Base-by-base conservation (phyloP, 2,113 vertebrate genomes). In the Tyto alba region DNA sequence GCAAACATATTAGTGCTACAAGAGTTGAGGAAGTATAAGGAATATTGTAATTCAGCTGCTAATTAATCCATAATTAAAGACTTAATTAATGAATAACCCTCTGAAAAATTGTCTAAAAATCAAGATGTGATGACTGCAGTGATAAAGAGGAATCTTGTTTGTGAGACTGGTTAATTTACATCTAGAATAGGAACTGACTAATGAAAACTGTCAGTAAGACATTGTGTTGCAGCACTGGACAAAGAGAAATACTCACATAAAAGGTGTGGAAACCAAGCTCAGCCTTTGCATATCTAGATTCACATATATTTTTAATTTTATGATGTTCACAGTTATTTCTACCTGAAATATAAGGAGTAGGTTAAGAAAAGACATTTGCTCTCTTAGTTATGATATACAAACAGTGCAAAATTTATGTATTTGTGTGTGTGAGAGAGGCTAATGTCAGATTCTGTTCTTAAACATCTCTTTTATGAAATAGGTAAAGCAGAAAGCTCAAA, bases 51-150 rank as follows among this genome's bases (percentile, higher is more conserved):
- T 94, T 95, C 85, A 87, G 34, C 32, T 91, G 68, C 59, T 95
- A 96, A 96, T 97, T 97, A 96, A 95, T 96, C 87, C 52, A 95
- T 94, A 95, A 93, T 96, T 97, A 96, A 96, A 95, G 57, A 94
- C 23, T 75, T 95, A 95, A 96, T 97, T 96, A 97, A 96, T 96
- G 79, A 96, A 94, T 96, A 96, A 91, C 57, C 81, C 41, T 32
- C 30, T 89, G 76, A 96, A 95, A 96, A 96, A 83, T 45, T 89
- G 76, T 87, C 76, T 94, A 85, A 95, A 93, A 96, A 90, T 94
- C 90, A 82, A 80, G 72, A 94, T 57, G 74, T 41, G 59, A 95
- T 92, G 74, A 90, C 30, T 85, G 25, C 23, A 78, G 66, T 82
- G 72, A 81, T 94, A 89, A 93, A 89, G 68, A 84, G 52, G 68